These are phyloP conservation scores for Diachasma alloeum DNA, from an alignment of 1,140 invertebrate species.

Conservation along the genomic window DNA sequence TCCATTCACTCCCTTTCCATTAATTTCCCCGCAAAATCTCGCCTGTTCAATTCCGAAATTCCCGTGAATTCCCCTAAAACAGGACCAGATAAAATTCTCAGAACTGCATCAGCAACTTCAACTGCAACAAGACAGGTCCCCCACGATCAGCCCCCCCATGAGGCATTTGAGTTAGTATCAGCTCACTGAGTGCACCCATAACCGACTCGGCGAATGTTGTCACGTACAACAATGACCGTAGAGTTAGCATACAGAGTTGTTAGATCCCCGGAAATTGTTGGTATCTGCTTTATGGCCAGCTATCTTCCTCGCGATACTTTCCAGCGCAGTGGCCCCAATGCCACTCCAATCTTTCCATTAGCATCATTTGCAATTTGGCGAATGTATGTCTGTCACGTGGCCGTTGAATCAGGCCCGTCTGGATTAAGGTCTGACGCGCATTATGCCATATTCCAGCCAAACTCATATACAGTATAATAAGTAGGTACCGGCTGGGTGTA, in stretches of 20 bases:
- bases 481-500: neutral
- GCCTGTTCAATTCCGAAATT: too few relatives aligned
- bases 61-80: too few relatives aligned
- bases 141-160: neutral
- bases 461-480: constrained; percentile 3
- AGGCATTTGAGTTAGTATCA: neutral
- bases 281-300: neutral
- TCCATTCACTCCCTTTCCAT: too few relatives aligned
- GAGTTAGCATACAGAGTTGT: neutral
- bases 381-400: neutral
- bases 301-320: neutral
- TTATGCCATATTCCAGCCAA: neutral
- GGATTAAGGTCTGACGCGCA: neutral
- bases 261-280: neutral
- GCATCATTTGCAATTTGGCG: neutral
- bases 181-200: neutral
- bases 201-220: neutral
- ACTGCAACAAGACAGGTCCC: neutral
- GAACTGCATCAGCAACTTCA: too few relatives aligned
- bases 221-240: neutral
- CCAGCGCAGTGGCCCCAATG: too few relatives aligned
- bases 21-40: too few relatives aligned
- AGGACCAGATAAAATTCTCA: too few relatives aligned
- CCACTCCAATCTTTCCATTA: neutral
- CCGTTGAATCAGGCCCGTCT: neutral